Evolutionary conservation across 1,140 invertebrate genomes (phyloP).

Genomic region (Aphelenchoides fujianensis): DNA sequence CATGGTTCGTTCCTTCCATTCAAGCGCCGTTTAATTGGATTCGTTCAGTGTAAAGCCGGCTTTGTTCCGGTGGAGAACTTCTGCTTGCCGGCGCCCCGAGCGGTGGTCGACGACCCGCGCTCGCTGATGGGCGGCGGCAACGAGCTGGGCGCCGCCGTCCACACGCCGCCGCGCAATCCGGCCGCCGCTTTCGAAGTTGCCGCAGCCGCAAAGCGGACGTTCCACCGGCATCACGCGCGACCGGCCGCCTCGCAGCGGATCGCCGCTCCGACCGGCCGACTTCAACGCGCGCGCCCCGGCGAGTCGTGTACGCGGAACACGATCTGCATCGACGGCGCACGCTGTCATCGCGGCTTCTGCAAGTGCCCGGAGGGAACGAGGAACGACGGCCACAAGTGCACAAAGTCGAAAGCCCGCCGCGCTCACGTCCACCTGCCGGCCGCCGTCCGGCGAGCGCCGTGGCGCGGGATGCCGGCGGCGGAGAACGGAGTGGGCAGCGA

Average conservation of each 20-base stretch:
- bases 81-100: slow-evolving; percentile 43
- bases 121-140: neutral
- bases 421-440: neutral
- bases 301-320: slow-evolving; percentile 25
- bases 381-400: slow-evolving; percentile 35
- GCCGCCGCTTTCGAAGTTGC: neutral
- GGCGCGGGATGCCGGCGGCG: neutral
- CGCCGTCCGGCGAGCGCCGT: neutral
- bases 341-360: slow-evolving; percentile 46
- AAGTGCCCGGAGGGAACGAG: slow-evolving; percentile 45
- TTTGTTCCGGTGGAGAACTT: slow-evolving; percentile 37
- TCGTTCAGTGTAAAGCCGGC: slow-evolving; percentile 41
- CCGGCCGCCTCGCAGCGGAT: neutral
- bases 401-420: neutral
- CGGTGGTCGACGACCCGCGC: slow-evolving; percentile 40
- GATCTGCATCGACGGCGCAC: slow-evolving; percentile 53
- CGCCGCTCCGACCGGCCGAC: neutral
- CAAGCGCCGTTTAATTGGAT: too few species aligned
- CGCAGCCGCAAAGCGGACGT: neutral
- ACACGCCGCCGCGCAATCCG: neutral
- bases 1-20: slow-evolving; percentile 9
- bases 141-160: neutral
- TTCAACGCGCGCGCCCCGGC: neutral
- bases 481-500: neutral
- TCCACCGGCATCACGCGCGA: neutral